Evolutionary conservation across 2,113 vertebrate species (phyloP).

Genomic region (Anolis carolinensis): DNA sequence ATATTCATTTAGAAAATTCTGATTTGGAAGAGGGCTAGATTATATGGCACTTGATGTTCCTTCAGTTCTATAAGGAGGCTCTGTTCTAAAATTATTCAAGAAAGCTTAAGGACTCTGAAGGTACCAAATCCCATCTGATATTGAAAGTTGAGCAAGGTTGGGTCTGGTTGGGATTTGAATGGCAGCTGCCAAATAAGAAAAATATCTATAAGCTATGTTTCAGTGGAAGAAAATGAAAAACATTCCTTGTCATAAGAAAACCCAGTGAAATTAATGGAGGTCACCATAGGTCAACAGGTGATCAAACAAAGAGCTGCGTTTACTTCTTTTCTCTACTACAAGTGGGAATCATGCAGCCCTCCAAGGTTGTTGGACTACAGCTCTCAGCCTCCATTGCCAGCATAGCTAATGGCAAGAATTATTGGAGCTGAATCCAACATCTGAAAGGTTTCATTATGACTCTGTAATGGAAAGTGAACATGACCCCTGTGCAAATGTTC

Average conservation of each 20-base stretch:
- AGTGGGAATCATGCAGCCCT: background rate
- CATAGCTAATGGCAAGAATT: background rate
- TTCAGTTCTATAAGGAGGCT: background rate
- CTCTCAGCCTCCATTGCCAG: background rate
- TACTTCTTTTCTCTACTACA: background rate
- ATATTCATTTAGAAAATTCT: background rate
- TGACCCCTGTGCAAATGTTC: background rate
- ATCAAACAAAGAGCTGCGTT: background rate
- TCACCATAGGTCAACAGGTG: too few species aligned
- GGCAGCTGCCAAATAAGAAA: too few species aligned
- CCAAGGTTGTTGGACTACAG: background rate
- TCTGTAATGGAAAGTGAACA: background rate
- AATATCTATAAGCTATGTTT: too few species aligned
- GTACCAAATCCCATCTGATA: too few species aligned
- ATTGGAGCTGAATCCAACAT: background rate
- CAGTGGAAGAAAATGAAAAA: too few species aligned
- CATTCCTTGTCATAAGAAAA: too few species aligned
- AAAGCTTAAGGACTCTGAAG: background rate
- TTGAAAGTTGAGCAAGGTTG: too few species aligned
- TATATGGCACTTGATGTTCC: background rate
- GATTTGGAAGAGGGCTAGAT: background rate
- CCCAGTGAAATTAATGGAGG: too few species aligned
- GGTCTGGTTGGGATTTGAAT: too few species aligned
- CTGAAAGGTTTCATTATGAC: background rate
- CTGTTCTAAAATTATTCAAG: too few species aligned